A percentile compares a stretch with the other conserved stretches of the same genome.
phyloP scores from a whole-genome alignment of 2,113 vertebrate genomes.

The Microtus richardsoni region DNA sequence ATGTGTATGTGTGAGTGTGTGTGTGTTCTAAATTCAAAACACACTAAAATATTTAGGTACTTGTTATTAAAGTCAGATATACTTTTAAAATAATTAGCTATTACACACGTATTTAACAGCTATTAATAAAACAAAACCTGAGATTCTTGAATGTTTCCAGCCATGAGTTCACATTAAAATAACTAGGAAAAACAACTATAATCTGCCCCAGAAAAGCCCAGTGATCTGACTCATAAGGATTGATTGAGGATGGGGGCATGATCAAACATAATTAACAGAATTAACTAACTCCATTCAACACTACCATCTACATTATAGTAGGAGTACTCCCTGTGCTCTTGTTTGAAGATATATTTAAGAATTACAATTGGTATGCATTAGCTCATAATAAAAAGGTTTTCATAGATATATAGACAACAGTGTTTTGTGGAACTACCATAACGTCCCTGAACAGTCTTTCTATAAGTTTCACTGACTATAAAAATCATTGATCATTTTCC shows the following conservation, averaged over 20 bases:
- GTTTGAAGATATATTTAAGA: constrained; percentile 35
- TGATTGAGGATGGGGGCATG: background rate
- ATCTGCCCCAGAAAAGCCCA: background rate
- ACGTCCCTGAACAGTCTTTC: background rate
- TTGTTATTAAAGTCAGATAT: constrained; percentile 1
- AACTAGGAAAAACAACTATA: background rate
- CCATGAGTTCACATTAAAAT: background rate
- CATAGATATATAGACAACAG: background rate
- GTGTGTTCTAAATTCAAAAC: constrained; percentile 8
- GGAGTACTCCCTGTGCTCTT: background rate
- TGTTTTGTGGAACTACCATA: background rate
- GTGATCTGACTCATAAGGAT: background rate
- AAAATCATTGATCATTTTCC: background rate
- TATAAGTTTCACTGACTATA: background rate
- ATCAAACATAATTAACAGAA: background rate
- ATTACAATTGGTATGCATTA: background rate
- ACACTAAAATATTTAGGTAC: background rate
- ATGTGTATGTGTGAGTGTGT: background rate
- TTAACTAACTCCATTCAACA: background rate
- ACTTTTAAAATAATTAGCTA: background rate
- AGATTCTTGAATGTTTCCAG: background rate
- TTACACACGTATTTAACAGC: background rate
- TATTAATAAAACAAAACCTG: background rate
- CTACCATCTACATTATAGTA: background rate
- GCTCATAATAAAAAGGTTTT: background rate